Base-by-base conservation (phyloP, 2,888 invertebrate genomes). In the Oeneis ivallda region DNA sequence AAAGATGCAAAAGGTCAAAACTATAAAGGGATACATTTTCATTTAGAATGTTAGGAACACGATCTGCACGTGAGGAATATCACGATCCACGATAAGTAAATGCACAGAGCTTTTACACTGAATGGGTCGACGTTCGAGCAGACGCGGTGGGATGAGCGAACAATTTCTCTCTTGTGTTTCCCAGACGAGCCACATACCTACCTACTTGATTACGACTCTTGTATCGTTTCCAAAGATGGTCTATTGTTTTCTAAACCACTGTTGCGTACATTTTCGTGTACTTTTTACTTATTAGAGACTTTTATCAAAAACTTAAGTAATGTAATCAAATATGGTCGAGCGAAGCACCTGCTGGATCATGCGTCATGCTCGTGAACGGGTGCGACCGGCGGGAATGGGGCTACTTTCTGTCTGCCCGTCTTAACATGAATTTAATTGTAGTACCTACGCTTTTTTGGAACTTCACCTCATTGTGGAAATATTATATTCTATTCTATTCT, bases 151-250 rank as follows among this genome's bases (percentile, higher is more conserved):
- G 37, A 34, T 47, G 47, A 60, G 37, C 37, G 34, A 39, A 13
- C 37, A 60, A 50, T 39, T 50, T 39, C 50, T 60, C 50, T n/a
- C 47, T 45, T 45, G 45, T 58, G 32, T 34, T 45, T 59, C 32
- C 32, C 34, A 47, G 32, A 59, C 45, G 19, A 17, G 39, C 49
- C 15, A 47, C 41, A 47, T 49, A 34, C 3, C 15, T 59, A 15
- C 10, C 7, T 47, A 9, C 47, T 47, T 47, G 17, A 47, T n/a
- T 43, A n/a, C 15, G 45, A 47, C 9, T 47, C 17, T 9, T 47
- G 47, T 15, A 15, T 45, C 15, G 15, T 17, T 47, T 47, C 47
- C 47, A 17, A 17, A 47, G 47, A 47, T 47, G 15, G 15, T 8
- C 7, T 17, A 17, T 47, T 47, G 47, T 47, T 47, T 17, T 15